Percentiles rank a stretch among this genome's conserved stretches.
Evolutionary conservation across 2,113 vertebrate genomes (phyloP).

Genomic region (Chinchilla lanigera): DNA sequence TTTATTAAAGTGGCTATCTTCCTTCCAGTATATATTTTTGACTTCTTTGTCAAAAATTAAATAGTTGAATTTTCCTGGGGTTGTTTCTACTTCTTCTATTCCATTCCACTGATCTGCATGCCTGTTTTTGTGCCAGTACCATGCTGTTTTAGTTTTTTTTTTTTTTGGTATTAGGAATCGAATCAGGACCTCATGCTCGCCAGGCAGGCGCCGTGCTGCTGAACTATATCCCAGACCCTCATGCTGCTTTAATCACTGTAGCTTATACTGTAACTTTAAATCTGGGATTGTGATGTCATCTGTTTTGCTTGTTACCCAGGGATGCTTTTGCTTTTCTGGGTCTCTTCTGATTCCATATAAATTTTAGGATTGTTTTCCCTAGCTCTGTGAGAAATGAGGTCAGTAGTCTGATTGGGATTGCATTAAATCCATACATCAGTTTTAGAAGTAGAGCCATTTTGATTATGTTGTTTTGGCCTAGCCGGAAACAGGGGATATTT

Average conservation of each 20-base stretch:
- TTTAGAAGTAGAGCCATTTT: neutral
- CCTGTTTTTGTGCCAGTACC: neutral
- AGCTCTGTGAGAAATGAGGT: neutral
- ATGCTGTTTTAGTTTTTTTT: neutral
- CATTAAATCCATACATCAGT: neutral
- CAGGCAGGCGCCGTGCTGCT: too few relatives aligned
- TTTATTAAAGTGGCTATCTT: neutral
- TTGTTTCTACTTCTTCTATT: neutral
- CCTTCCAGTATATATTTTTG: neutral
- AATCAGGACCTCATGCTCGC: too few relatives aligned
- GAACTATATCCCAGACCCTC: too few relatives aligned
- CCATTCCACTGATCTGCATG: neutral
- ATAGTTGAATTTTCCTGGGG: neutral
- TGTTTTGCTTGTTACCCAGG: neutral
- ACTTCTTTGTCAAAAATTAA: neutral
- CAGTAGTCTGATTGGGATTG: neutral
- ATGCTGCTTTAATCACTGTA: neutral
- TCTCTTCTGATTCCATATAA: neutral
- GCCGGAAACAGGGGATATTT: neutral
- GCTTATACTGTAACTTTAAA: neutral
- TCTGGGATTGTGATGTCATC: neutral
- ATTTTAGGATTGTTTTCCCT: neutral
- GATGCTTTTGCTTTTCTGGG: neutral
- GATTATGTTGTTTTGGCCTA: neutral
- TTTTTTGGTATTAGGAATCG: too few relatives aligned